These are phyloP conservation scores for Drosophila ezoana DNA, from an alignment of 2,888 invertebrate species.

Conservation along the genomic window DNA sequence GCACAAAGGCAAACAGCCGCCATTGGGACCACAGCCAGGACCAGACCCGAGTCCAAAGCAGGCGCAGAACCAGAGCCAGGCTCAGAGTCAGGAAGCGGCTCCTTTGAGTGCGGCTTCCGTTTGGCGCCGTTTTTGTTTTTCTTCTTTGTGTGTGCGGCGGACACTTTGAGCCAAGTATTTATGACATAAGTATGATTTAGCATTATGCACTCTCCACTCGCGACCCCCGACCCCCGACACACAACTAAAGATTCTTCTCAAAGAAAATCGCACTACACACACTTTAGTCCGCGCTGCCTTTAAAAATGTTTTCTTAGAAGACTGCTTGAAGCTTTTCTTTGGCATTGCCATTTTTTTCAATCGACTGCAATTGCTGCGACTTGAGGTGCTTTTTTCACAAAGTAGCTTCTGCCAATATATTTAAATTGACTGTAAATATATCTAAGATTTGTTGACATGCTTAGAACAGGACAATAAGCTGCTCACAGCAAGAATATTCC, in stretches of 20 bases:
- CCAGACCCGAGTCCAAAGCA: background rate
- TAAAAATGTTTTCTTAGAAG: background rate
- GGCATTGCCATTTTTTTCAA: background rate
- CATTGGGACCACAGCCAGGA: slow-evolving; percentile 41
- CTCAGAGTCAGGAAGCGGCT: slow-evolving; percentile 7
- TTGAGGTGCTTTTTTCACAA: no score
- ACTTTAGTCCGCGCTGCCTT: no score
- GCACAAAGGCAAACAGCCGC: slow-evolving; percentile 73
- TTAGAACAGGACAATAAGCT: background rate
- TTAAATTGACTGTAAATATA: no score
- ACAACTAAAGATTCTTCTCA: no score
- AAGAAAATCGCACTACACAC: slow-evolving; percentile 48
- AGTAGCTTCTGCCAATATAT: no score
- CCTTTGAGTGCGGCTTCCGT: slow-evolving; percentile 69
- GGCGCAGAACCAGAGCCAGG: background rate
- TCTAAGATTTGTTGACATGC: background rate
- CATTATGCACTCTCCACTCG: slow-evolving; percentile 61
- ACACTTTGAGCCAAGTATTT: slow-evolving; percentile 71
- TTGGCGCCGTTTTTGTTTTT: slow-evolving; percentile 51
- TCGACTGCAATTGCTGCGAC: background rate
- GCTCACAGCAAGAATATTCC: background rate
- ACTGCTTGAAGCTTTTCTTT: slow-evolving; percentile 10
- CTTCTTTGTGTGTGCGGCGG: slow-evolving; percentile 29
- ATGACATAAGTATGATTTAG: slow-evolving; percentile 73
- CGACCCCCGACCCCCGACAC: background rate